These are phyloP conservation scores for Struthidea cinerea DNA, from an alignment of 2,113 vertebrate species.

Conservation along the genomic window DNA sequence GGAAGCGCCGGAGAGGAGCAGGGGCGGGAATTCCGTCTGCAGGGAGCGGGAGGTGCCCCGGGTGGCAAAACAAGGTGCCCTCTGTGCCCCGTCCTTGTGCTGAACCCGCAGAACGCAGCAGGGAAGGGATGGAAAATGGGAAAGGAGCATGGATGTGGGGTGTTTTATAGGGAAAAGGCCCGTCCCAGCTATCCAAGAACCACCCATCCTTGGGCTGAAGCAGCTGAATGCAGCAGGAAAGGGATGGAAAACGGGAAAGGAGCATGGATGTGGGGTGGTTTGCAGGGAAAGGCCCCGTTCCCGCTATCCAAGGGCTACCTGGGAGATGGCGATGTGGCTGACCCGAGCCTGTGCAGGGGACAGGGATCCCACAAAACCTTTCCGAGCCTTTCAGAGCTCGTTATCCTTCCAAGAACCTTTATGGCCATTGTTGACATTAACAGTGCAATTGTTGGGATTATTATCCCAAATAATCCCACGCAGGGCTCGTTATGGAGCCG, in stretches of 20 bases:
- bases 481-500: neutral
- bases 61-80: neutral
- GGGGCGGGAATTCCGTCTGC: neutral
- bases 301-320: neutral
- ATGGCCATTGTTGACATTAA: neutral
- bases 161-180: neutral
- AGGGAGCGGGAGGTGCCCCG: neutral
- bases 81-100: neutral
- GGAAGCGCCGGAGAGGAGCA: neutral
- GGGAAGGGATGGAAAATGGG: neutral
- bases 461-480: neutral
- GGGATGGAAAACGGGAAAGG: neutral
- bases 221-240: no score
- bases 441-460: neutral
- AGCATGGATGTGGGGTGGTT: rapidly evolving
- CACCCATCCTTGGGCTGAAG: neutral
- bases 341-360: neutral
- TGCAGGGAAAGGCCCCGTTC: neutral
- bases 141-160: neutral
- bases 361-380: neutral
- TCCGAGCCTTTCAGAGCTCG: neutral
- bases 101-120: neutral
- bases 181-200: no score
- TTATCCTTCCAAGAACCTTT: neutral
- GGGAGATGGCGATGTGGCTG: neutral